Evolutionary conservation across 2,113 vertebrate genomes (phyloP).

Genomic region (Fukomys damarensis): DNA sequence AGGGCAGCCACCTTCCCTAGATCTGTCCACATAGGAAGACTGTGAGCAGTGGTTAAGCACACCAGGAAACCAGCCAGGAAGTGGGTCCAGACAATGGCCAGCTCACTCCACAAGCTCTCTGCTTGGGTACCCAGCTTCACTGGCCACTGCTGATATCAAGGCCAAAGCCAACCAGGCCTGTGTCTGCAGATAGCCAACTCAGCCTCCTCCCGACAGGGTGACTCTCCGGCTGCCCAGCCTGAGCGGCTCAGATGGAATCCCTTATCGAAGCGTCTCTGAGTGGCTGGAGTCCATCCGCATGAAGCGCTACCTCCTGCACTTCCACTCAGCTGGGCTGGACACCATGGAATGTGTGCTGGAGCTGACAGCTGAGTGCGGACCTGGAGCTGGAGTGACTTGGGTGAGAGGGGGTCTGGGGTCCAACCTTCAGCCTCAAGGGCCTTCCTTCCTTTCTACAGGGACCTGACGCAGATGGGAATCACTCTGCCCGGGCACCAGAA

Average conservation of each 20-base stretch:
- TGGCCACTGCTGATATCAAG: not conserved
- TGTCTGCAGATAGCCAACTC: not conserved
- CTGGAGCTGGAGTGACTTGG: not conserved
- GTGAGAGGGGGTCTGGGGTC: not conserved
- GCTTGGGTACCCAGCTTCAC: not conserved
- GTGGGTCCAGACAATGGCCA: constrained; percentile 9
- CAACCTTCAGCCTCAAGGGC: not conserved
- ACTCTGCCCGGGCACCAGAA: constrained; percentile 88
- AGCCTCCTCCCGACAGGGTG: constrained; percentile 73
- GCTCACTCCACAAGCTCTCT: constrained; percentile 14
- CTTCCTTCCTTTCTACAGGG: constrained; percentile 72
- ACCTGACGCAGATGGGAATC: constrained; percentile 89
- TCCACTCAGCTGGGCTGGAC: constrained; percentile 87
- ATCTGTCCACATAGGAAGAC: not conserved
- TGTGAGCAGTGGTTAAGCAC: not conserved
- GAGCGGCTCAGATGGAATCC: constrained; percentile 88
- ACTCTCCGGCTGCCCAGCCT: constrained; percentile 88
- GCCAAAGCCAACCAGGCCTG: not conserved
- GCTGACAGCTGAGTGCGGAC: constrained; percentile 87
- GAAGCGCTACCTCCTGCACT: constrained; percentile 89
- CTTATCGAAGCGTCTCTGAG: constrained; percentile 86
- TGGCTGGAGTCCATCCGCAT: constrained; percentile 90
- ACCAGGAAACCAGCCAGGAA: constrained; percentile 65
- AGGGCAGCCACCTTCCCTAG: not conserved
- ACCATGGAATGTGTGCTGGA: constrained; percentile 89